Evolutionary conservation across 2,888 invertebrate genomes (phyloP).

Genomic region (Laothoe populi): DNA sequence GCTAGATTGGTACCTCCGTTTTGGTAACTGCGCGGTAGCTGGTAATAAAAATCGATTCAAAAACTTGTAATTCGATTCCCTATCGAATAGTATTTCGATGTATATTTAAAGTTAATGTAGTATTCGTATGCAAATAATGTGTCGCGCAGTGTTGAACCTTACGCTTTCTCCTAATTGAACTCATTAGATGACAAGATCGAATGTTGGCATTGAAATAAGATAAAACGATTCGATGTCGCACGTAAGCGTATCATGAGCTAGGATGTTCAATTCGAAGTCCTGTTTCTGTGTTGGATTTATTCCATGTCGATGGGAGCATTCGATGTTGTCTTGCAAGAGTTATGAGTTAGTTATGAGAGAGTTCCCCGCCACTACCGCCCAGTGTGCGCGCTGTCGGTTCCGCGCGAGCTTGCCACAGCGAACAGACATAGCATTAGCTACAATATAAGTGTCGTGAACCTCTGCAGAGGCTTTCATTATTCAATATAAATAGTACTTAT

Average conservation of each 20-base stretch:
- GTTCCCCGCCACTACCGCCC: slow-evolving; percentile 45
- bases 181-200: not conserved
- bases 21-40: slow-evolving; percentile 50
- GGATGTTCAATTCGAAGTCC: not conserved
- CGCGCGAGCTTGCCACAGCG: slow-evolving; percentile 60
- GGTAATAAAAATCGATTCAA: slow-evolving; percentile 12
- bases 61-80: slow-evolving; percentile 30
- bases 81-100: slow-evolving; percentile 32
- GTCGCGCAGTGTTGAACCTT: slow-evolving; percentile 27
- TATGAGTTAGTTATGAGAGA: not conserved
- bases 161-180: not conserved
- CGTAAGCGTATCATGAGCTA: not conserved
- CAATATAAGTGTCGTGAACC: slow-evolving; percentile 67
- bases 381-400: slow-evolving; percentile 52
- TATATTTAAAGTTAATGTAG: slow-evolving; percentile 26
- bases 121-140: slow-evolving; percentile 41
- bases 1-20: slow-evolving; percentile 52
- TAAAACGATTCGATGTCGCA: not conserved
- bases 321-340: not conserved
- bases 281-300: not conserved
- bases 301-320: not conserved
- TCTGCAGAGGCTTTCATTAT: slow-evolving; percentile 72
- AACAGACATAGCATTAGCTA: slow-evolving; percentile 66
- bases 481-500: slow-evolving; percentile 80
- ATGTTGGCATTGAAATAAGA: not conserved